Conservation (phyloP, 1,140 invertebrate genomes). For the Bombyx mori region ASM3026992v2 NC_085131.1:14583501-14584000, state of each 20-base stretch:
- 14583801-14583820: constrained; percentile 14
- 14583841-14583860: too few species aligned
- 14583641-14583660: constrained; percentile 19
- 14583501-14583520: too few species aligned
- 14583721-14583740: constrained; percentile 23
- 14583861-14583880: too few species aligned
- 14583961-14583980: not conserved
- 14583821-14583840: too few species aligned
- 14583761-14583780: constrained; percentile 22
- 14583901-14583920: not conserved
- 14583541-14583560: too few species aligned
- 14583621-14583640: constrained; percentile 29
- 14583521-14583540: too few species aligned
- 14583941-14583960: not conserved
- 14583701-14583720: constrained; percentile 21
- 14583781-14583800: constrained; percentile 22
- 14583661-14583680: too few species aligned
- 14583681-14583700: constrained; percentile 25
- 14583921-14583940: not conserved
- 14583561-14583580: too few species aligned
- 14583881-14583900: not conserved
- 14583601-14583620: constrained; percentile 24
- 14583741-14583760: constrained; percentile 23
- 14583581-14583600: too few species aligned
- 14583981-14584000: not conserved